Conservation (phyloP, 2,888 invertebrate species). For the Phaedon cochleariae region DNA sequence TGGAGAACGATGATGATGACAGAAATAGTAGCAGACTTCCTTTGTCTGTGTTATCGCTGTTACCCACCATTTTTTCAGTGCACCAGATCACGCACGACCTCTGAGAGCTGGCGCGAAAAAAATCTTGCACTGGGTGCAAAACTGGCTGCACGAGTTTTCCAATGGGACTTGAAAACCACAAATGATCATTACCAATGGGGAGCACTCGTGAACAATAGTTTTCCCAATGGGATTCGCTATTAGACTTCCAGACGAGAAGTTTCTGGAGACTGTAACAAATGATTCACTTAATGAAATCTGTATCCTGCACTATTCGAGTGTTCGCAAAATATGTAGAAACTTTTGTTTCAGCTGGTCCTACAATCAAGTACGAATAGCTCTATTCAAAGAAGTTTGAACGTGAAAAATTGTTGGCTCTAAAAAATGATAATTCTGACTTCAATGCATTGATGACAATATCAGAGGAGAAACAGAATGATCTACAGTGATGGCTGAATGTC, state of each 20-base stretch:
- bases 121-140: no score
- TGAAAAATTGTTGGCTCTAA: constrained; percentile 31
- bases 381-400: constrained; percentile 44
- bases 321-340: constrained; percentile 28
- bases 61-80: no score
- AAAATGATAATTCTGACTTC: not conserved
- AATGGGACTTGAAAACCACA: no score
- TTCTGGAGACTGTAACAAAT: not conserved
- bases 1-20: no score
- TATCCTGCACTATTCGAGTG: constrained; percentile 1
- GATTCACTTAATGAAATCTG: not conserved
- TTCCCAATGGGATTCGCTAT: no score
- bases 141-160: no score
- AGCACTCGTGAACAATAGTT: no score
- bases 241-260: constrained; percentile 11
- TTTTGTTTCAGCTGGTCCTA: constrained; percentile 45
- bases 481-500: constrained; percentile 7
- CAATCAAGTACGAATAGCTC: constrained; percentile 47
- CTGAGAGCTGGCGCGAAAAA: no score
- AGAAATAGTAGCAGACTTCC: no score
- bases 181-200: no score
- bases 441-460: constrained; percentile 1
- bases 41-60: no score
- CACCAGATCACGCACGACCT: no score
- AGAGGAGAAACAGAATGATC: not conserved